Percentiles rank a stretch among this genome's conserved stretches.
phyloP scores from a whole-genome alignment of 2,113 vertebrate species.

The Vidua macroura region DNA sequence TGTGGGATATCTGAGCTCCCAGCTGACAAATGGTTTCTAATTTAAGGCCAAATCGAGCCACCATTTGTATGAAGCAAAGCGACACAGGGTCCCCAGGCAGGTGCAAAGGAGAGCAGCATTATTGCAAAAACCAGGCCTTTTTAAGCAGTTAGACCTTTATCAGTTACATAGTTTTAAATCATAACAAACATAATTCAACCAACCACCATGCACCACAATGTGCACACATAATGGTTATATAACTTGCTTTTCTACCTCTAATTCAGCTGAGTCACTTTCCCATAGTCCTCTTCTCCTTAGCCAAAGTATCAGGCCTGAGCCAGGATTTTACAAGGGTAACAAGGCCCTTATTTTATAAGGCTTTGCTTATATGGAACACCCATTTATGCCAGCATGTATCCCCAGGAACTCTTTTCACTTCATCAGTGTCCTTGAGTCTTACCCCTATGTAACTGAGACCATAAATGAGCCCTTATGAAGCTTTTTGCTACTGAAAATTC shows the following conservation, averaged over 20 bases:
- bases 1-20: not conserved
- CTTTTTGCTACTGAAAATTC: constrained; percentile 18
- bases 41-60: constrained; percentile 26
- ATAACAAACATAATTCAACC: not conserved
- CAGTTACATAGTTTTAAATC: not conserved
- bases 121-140: not conserved
- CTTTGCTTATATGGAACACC: not conserved
- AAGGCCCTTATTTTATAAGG: not conserved
- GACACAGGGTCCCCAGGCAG: not conserved
- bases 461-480: not conserved
- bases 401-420: not conserved
- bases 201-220: not conserved
- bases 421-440: not conserved
- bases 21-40: constrained; percentile 26
- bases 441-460: not conserved
- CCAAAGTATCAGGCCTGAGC: not conserved
- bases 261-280: not conserved
- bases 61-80: not conserved
- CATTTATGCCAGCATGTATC: not conserved
- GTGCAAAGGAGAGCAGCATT: not conserved
- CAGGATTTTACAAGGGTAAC: not conserved
- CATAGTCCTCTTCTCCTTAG: not conserved
- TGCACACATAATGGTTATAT: not conserved
- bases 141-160: not conserved
- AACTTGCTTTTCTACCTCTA: not conserved